phyloP scores from a whole-genome alignment of 2,797 vertebrate genomes.

The Liparis tanakae region DNA sequence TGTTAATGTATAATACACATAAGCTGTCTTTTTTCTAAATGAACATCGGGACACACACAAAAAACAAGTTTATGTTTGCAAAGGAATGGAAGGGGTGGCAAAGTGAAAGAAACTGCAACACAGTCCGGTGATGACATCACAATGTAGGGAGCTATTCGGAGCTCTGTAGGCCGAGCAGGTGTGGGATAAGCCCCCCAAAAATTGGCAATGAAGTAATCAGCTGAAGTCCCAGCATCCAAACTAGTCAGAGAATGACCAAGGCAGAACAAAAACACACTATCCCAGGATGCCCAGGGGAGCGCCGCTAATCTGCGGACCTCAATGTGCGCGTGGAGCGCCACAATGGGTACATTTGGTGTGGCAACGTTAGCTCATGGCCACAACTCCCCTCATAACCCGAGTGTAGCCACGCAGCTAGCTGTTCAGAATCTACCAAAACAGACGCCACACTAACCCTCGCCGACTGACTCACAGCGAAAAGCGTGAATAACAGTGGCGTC shows the following conservation, averaged over 20 bases:
- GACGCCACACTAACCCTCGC: constrained; percentile 3
- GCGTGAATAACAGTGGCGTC: neutral
- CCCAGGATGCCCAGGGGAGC: constrained; percentile 17
- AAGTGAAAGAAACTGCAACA: constrained; percentile 43
- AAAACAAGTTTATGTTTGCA: constrained; percentile 17
- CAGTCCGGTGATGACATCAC: constrained; percentile 60
- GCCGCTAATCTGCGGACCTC: constrained; percentile 26
- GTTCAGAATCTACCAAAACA: neutral
- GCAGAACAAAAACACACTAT: constrained; percentile 13
- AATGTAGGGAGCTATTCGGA: constrained; percentile 45
- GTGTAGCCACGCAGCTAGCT: constrained; percentile 53
- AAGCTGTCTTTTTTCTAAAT: constrained; percentile 3
- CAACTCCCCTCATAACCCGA: constrained; percentile 43
- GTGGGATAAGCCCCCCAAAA: constrained; percentile 59
- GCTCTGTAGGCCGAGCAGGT: constrained; percentile 65
- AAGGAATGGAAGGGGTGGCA: constrained; percentile 7
- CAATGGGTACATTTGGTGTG: constrained; percentile 65
- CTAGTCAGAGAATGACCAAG: constrained; percentile 34
- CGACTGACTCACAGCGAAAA: neutral
- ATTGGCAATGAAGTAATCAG: constrained; percentile 53
- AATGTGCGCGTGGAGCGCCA: constrained; percentile 40
- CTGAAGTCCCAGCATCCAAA: constrained; percentile 50
- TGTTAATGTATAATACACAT: constrained; percentile 15
- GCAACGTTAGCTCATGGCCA: constrained; percentile 53
- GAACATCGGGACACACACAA: constrained; percentile 23